Conservation (phyloP, 2,888 invertebrate genomes). For the Callimorpha dominula region DNA sequence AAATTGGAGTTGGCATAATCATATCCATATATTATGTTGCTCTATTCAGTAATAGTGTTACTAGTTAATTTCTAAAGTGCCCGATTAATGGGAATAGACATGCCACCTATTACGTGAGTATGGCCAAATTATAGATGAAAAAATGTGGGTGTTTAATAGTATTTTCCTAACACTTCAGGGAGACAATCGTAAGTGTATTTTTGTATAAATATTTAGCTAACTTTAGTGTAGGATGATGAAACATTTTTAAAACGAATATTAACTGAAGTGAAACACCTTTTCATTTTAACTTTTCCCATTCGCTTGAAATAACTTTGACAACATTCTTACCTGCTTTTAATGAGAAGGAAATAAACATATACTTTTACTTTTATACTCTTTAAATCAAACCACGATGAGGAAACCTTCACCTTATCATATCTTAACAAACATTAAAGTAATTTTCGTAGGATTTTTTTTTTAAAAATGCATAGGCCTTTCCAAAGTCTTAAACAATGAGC, state of each 20-base stretch:
- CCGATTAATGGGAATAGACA: not conserved
- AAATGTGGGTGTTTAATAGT: not conserved
- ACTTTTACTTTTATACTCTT: not conserved
- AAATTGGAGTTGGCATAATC: too few relatives aligned
- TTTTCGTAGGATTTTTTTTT: not conserved
- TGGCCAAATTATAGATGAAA: not conserved
- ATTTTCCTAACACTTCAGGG: not conserved
- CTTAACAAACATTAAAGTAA: not conserved
- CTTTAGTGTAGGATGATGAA: not conserved
- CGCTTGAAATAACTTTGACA: not conserved
- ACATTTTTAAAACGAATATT: not conserved
- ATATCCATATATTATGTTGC: too few relatives aligned
- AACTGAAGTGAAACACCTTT: conserved; percentile 2
- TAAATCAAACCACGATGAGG: conserved; percentile 3
- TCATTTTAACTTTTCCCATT: not conserved
- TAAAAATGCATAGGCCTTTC: not conserved
- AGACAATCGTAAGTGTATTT: not conserved
- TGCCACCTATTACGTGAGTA: not conserved
- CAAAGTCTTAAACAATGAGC: not conserved
- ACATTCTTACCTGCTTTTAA: conserved; percentile 7
- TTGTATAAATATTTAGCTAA: not conserved
- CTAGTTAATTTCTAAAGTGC: too few relatives aligned
- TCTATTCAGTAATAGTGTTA: too few relatives aligned
- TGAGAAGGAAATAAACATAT: conserved; percentile 4
- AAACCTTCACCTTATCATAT: not conserved